Percentiles rank a stretch among this genome's conserved stretches.
Conservation (phyloP, 2,888 invertebrate genomes). For the Clusia tigrina region DNA sequence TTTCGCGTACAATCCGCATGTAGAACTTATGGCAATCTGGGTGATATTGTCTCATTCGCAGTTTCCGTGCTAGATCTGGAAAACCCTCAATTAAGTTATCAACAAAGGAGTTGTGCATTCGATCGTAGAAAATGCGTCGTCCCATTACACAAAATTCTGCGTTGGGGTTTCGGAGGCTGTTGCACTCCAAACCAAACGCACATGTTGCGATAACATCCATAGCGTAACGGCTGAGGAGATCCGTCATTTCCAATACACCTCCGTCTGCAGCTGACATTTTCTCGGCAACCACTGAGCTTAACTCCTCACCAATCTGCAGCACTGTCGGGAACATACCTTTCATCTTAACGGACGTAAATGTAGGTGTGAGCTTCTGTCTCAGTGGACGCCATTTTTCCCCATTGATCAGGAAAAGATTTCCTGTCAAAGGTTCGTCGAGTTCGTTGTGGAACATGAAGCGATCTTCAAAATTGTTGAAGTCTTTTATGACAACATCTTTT, state of each 20-base stretch:
- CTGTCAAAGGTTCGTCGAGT: conserved; percentile 51
- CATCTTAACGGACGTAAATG: conserved; percentile 65
- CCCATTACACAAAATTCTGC: conserved; percentile 57
- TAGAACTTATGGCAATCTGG: conserved; percentile 47
- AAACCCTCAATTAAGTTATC: conserved; percentile 40
- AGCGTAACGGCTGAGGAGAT: conserved; percentile 63
- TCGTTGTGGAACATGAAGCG: conserved; percentile 51
- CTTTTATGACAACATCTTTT: conserved; percentile 39
- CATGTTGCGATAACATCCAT: conserved; percentile 67
- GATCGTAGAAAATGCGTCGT: conserved; percentile 33
- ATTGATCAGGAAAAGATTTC: conserved; percentile 49
- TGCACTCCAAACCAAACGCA: conserved; percentile 66
- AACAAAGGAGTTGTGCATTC: conserved; percentile 28
- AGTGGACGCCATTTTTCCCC: conserved; percentile 61
- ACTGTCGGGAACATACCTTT: conserved; percentile 56
- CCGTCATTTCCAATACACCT: conserved; percentile 44
- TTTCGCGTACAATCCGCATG: conserved; percentile 61
- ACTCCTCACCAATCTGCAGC: conserved; percentile 38
- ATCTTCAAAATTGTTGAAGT: conserved; percentile 51
- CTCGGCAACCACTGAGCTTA: conserved; percentile 29
- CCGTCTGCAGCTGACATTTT: conserved; percentile 15
- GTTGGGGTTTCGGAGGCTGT: conserved; percentile 61
- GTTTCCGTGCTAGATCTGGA: conserved; percentile 35
- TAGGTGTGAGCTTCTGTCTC: conserved; percentile 61
- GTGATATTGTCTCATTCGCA: conserved; percentile 39